Evolutionary conservation across 1,140 invertebrate genomes (phyloP), one percentile per base, ranked within the genome.

Genomic region (Trichoplusia ni): DNA sequence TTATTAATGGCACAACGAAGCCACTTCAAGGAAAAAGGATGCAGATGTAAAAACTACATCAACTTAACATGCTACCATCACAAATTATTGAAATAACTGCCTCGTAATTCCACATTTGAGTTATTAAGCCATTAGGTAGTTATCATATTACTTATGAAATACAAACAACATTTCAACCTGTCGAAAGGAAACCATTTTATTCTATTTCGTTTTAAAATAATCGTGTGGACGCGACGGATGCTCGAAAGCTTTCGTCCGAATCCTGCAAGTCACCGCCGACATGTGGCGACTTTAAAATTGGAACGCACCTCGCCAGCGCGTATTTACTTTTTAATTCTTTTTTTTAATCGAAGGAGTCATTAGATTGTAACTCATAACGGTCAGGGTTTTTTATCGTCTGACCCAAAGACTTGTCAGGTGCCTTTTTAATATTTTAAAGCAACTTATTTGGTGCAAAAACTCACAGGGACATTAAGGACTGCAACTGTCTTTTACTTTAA

Each of bases 341-440:
- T 78, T 75, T 74, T 64, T 63, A 81, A 82, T 79, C 79, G 73
- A 77, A 71, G 68, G 66, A 73, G 75, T 84, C 81, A 83, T 84
- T 84, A 85, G 75, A 82, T 77, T 74, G 78, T 84, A 81, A 79
- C 73, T 79, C 71, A 79, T 89, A 89, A 89, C 86, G 80, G 86
- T 81, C 69, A 53, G 35, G 69, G 77, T 82, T 85, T 89, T 53
- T 72, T 46, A 33, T 49, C 16, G 42, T 49, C 33, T 27, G 46
- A 61, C 33, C 14, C 53, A 42, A 40, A 56, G 29, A 47, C 53
- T 18, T 60, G 64, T 66, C 64, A 66, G 64, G 64, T 66, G 64
- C 46, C 27, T 64, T 58, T 60, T 71, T 70, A 73, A 67, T 53
- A 70, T 71, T 75, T 70, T 53, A 18, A 51, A 54, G 51, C 58